These are phyloP conservation scores for Riparia riparia DNA, from an alignment of 2,113 vertebrate species.

Conservation along the genomic window DNA sequence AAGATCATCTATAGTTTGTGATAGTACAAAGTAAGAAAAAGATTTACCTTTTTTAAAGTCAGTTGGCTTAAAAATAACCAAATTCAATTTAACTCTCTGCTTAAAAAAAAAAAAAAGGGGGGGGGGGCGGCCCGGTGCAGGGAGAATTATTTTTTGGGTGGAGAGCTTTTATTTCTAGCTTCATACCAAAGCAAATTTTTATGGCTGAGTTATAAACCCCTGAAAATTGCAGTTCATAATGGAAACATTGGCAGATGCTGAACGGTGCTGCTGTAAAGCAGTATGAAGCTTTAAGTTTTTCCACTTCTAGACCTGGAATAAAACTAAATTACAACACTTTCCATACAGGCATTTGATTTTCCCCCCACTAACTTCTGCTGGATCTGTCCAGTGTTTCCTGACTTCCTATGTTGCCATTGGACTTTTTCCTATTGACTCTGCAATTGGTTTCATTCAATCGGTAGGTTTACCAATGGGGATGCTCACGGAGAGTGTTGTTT, in stretches of 20 bases:
- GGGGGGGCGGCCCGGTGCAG: no score
- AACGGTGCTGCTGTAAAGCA: constrained; percentile 52
- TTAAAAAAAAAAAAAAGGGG: not conserved
- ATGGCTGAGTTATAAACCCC: constrained; percentile 67
- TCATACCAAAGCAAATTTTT: constrained; percentile 66
- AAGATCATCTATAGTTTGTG: not conserved
- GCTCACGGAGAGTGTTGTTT: not conserved
- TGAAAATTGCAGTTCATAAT: constrained; percentile 72
- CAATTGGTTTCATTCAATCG: not conserved
- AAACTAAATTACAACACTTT: constrained; percentile 68
- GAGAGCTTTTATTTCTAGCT: constrained; percentile 61
- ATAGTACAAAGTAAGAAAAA: not conserved
- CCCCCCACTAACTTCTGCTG: constrained; percentile 45
- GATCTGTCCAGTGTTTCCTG: constrained; percentile 42
- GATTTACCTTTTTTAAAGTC: not conserved
- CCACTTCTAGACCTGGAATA: constrained; percentile 65
- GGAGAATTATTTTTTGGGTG: not conserved
- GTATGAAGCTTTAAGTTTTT: constrained; percentile 66
- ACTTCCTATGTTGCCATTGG: constrained; percentile 42
- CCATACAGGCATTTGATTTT: constrained; percentile 39
- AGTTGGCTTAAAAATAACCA: not conserved
- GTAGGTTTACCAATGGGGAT: not conserved
- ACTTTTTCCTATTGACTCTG: constrained; percentile 53
- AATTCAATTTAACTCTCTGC: not conserved
- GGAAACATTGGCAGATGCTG: constrained; percentile 72